phyloP scores from a whole-genome alignment of 2,113 vertebrate genomes.

The Aramus guarauna region DNA sequence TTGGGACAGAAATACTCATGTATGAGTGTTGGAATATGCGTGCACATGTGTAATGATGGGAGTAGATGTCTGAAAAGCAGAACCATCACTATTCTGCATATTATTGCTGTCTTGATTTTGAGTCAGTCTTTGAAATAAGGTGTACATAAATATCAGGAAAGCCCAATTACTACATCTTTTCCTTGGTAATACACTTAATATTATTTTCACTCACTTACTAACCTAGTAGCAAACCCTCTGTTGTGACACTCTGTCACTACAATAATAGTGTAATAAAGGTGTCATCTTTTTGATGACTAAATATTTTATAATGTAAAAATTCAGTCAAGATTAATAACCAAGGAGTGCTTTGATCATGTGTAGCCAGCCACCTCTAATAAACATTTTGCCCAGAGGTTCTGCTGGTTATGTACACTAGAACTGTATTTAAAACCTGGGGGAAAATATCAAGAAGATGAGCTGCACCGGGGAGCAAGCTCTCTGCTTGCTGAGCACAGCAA shows the following conservation, averaged over 20 bases:
- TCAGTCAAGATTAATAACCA: neutral
- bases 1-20: neutral
- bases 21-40: neutral
- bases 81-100: neutral
- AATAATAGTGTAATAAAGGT: no score
- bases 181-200: neutral
- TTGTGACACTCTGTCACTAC: neutral
- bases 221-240: neutral
- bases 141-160: neutral
- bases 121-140: neutral
- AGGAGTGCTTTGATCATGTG: neutral
- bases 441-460: neutral
- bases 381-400: neutral
- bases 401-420: neutral
- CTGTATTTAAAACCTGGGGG: neutral
- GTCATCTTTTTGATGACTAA: neutral
- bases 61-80: neutral
- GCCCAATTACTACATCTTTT: neutral
- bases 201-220: neutral
- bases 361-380: neutral
- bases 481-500: neutral
- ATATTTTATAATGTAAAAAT: neutral
- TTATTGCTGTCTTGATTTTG: neutral
- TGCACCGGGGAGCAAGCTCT: neutral
- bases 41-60: neutral